A percentile compares a stretch with the other conserved stretches of the same genome.
These are phyloP conservation scores for Telmatochromis sp. DNA, from an alignment of 2,113 vertebrate species.

Conservation along the genomic window DNA sequence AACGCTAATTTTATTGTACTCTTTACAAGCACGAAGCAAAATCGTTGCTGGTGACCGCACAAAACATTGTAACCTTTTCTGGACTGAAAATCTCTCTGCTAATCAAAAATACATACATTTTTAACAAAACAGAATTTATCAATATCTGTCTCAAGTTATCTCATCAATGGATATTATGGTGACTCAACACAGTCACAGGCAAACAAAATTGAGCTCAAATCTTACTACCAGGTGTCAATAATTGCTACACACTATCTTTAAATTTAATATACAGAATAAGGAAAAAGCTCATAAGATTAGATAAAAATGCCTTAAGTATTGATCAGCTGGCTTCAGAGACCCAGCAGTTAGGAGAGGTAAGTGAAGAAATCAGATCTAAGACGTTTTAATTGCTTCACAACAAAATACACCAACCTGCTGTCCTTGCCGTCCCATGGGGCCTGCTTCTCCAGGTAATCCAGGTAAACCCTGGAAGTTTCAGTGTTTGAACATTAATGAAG, in stretches of 20 bases:
- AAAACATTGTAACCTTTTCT: not conserved
- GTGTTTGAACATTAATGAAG: not conserved
- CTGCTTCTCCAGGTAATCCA: constrained; percentile 55
- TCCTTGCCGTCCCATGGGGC: constrained; percentile 60
- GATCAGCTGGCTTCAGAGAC: not conserved
- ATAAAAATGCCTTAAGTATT: not conserved
- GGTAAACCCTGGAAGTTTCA: constrained; percentile 48
- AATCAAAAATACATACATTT: not conserved
- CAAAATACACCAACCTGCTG: constrained; percentile 56
- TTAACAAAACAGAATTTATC: not conserved
- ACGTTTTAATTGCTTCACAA: not conserved
- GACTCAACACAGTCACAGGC: not conserved
- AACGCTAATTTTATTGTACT: not conserved
- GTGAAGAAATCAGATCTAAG: not conserved
- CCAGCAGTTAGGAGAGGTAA: not conserved
- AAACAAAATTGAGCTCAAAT: not conserved
- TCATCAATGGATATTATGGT: not conserved
- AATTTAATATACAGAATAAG: not conserved
- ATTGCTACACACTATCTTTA: not conserved
- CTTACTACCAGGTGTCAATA: not conserved
- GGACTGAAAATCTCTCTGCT: not conserved
- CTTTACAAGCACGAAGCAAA: not conserved
- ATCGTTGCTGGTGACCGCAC: not conserved
- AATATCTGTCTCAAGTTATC: not conserved
- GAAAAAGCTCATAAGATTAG: not conserved